Conservation (phyloP, 2,888 invertebrate genomes). For the Agrochola circellaris region DNA sequence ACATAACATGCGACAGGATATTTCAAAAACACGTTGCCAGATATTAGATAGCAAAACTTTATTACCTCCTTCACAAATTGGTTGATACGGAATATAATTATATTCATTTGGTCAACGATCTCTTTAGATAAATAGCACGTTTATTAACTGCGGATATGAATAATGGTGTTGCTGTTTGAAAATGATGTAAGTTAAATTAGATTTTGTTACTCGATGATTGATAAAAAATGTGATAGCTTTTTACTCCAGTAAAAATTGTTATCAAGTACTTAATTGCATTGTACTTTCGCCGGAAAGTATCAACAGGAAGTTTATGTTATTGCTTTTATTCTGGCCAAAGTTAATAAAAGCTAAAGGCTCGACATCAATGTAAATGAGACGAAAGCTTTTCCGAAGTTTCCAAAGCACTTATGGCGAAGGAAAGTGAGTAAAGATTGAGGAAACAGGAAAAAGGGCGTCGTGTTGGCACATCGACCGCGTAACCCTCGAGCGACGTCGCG, state of each 20-base stretch:
- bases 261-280: conserved; percentile 5
- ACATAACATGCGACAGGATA: conserved; percentile 51
- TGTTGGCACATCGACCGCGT: conserved; percentile 60
- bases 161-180: conserved; percentile 21
- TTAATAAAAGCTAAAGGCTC: conserved; percentile 46
- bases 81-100: conserved; percentile 52
- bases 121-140: conserved; percentile 48
- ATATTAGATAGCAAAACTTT: conserved; percentile 57
- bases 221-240: conserved; percentile 8
- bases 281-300: conserved; percentile 31
- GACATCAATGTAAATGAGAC: conserved; percentile 53
- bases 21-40: conserved; percentile 54
- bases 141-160: conserved; percentile 33
- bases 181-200: conserved; percentile 6
- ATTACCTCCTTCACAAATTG: conserved; percentile 61
- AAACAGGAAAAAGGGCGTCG: conserved; percentile 60
- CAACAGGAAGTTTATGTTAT: conserved; percentile 30
- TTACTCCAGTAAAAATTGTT: not conserved
- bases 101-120: conserved; percentile 51
- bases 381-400: conserved; percentile 64
- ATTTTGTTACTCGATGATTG: not conserved
- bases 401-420: conserved; percentile 52
- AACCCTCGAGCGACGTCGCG: conserved; percentile 62
- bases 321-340: conserved; percentile 40
- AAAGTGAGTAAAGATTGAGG: conserved; percentile 62